Base-by-base conservation (phyloP, 2,888 invertebrate species). In the Cantharis rustica region DNA sequence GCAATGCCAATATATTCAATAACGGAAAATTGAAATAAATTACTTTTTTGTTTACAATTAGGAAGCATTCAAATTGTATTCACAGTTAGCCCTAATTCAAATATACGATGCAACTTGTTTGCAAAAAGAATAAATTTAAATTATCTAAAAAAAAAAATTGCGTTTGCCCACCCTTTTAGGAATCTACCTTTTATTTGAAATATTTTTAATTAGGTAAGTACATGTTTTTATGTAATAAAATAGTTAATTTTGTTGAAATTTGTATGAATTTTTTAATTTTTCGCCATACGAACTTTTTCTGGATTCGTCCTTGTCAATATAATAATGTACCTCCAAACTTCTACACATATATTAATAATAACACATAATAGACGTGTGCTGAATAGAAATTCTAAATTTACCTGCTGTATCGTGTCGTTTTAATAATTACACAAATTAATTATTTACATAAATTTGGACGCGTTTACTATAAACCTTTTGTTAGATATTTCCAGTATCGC, bases 381-480 rank as follows among this genome's bases (percentile, higher is more conserved):
- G 47, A 47, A 47, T 47, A 47, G 47, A 47, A 47, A 47, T 47
- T 47, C 47, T 47, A 47, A 47, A 47, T 47, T 47, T 47, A 47
- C 47, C 47, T n/a, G 47, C 47, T n/a, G 47, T 47, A 47, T 16
- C 16, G 64, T 66, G 13, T 16, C 16, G 63, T 63, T 20, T 16
- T 63, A 63, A 23, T 66, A 66, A 66, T 66, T 23, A 66, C 17
- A 66, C 64, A 66, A 66, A 66, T 66, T 66, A 66, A 66, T 66
- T 66, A 66, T 66, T 66, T n/a, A 66, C 64, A 20, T 66, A 66
- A 66, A 20, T 66, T 20, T 23, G 23, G 13, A 20, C 23, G 20
- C 20, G 16, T 66, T 66, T 66, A 66, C 11, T 47, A 20, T 23
- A 66, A 47, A 66, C 64, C 64, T 66, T 66, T 66, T 66, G 64